Evolutionary conservation across 2,888 invertebrate species (phyloP), one percentile per base, ranked within the genome.

Genomic region (Thyatira batis): DNA sequence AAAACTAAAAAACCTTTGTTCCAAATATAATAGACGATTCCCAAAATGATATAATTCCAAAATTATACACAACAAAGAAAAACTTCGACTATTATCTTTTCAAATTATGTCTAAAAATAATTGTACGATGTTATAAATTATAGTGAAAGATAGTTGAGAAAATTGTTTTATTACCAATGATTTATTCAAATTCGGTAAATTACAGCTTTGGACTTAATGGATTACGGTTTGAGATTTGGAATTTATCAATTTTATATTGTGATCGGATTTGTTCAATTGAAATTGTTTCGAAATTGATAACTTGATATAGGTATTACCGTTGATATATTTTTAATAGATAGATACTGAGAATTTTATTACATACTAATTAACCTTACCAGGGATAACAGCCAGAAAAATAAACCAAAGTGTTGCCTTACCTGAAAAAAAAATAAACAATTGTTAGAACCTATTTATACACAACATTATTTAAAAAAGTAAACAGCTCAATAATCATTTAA

Each of bases 171-270:
- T 74, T 72, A 67, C 59, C 68, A 63, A 59, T 59, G 74, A 76
- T 76, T 81, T 78, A 82, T 82, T 80, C 69, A 82, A 85, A 84
- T 82, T 79, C 80, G 73, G 76, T 75, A 77, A 81, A 83, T 86
- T 83, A 82, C 73, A 54, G 62, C 43, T 54, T 57, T 62, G 65
- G 61, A 73, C 74, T 71, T 69, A 74, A 56, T 52, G 60, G 64
- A 67, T 67, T 67, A 65, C 50, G 55, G 58, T 51, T 55, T 54
- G 58, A 59, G 54, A 65, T 65, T 67, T 65, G 56, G 58, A 60
- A 45, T 48, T n/a, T 27, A 48, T 48, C 17, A 27, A 27, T 48
- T 48, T 20, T 27, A 48, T 23, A 43, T 51, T 51, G 45, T 52
- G 49, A 45, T 45, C 52, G 49, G 49, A 43, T 23, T n/a, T 54